phyloP scores from a whole-genome alignment of 1,140 invertebrate species.

The Bicyclus anynana region DNA sequence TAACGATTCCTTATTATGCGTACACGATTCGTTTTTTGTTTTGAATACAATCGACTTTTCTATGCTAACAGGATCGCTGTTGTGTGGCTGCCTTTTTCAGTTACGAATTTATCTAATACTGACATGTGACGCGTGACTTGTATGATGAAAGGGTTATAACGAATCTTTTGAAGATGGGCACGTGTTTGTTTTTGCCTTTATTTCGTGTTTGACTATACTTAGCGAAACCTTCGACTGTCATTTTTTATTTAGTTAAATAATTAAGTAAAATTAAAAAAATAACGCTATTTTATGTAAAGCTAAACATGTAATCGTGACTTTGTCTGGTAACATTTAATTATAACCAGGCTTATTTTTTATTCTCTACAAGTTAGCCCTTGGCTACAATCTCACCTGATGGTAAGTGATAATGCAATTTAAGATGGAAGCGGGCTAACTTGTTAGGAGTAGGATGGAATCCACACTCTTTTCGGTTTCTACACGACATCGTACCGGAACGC shows the following conservation, averaged over 20 bases:
- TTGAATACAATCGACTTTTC: slow-evolving; percentile 23
- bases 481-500: too few relatives aligned
- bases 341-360: too few relatives aligned
- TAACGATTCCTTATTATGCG: slow-evolving; percentile 21
- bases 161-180: not conserved
- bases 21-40: slow-evolving; percentile 20
- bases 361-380: too few relatives aligned
- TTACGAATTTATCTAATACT: slow-evolving; percentile 11
- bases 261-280: too few relatives aligned
- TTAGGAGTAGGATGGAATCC: too few relatives aligned
- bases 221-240: not conserved
- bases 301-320: too few relatives aligned
- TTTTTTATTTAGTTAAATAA: not conserved
- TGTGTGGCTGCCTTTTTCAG: slow-evolving; percentile 15
- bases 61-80: slow-evolving; percentile 13
- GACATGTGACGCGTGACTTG: slow-evolving; percentile 10
- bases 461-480: too few relatives aligned
- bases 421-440: too few relatives aligned
- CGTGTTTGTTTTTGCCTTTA: not conserved
- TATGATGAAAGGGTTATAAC: slow-evolving; percentile 5
- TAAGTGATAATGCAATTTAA: too few relatives aligned
- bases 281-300: too few relatives aligned
- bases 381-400: too few relatives aligned
- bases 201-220: slow-evolving; percentile 1
- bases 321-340: too few relatives aligned